A percentile compares a stretch with the other conserved stretches of the same genome.
Evolutionary conservation across 2,113 vertebrate species (phyloP).

Genomic region (Engystomops pustulosus): DNA sequence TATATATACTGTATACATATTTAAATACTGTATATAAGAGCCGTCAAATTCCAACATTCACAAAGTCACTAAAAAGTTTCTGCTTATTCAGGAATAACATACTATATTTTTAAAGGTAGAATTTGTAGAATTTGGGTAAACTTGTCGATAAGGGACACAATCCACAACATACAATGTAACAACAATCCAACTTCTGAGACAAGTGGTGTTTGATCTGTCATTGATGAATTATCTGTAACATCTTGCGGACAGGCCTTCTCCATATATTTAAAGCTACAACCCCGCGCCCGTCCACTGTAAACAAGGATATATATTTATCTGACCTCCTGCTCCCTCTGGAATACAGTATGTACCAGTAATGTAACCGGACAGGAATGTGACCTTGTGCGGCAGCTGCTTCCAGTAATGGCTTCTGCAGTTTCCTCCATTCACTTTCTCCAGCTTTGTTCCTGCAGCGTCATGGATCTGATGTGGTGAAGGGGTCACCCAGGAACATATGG

Average conservation of each 20-base stretch:
- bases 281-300: not conserved
- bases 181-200: not conserved
- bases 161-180: not conserved
- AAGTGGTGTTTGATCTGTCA: not conserved
- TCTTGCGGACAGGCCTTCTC: not conserved
- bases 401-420: not conserved
- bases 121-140: not conserved
- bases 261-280: not conserved
- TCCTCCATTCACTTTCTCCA: not conserved
- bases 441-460: conserved; percentile 1
- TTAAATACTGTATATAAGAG: too few species aligned
- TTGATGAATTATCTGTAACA: not conserved
- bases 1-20: too few species aligned
- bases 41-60: too few species aligned
- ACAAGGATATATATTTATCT: conserved; percentile 28
- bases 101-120: too few species aligned
- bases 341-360: conserved; percentile 14
- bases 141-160: too few species aligned
- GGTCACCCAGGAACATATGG: not conserved
- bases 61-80: too few species aligned
- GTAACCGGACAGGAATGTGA: conserved; percentile 24
- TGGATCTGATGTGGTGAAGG: not conserved
- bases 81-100: too few species aligned
- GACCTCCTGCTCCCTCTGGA: conserved; percentile 21
- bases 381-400: conserved; percentile 30